Conservation (phyloP, 2,888 invertebrate genomes). For the Eledone cirrhosa region DNA sequence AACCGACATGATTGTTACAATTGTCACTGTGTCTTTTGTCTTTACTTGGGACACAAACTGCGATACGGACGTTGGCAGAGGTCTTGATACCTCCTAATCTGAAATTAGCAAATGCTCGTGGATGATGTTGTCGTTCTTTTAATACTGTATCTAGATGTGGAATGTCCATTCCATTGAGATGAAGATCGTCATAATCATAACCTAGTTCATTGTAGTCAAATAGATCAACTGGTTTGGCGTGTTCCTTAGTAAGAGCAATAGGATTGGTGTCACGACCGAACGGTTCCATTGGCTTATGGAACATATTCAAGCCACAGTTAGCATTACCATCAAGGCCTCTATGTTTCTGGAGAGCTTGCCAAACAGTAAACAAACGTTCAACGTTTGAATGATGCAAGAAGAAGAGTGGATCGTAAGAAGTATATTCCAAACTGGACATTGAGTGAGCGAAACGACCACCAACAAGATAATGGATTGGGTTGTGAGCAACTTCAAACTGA, state of each 20-base stretch:
- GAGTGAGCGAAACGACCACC: constrained; percentile 38
- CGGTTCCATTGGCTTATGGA: constrained; percentile 31
- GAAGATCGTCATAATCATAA: constrained; percentile 37
- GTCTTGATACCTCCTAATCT: constrained; percentile 36
- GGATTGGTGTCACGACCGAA: constrained; percentile 32
- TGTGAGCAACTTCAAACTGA: constrained; percentile 42
- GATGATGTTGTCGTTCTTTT: constrained; percentile 31
- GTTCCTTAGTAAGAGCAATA: constrained; percentile 19
- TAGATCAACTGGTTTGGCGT: constrained; percentile 23
- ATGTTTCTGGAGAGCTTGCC: constrained; percentile 37
- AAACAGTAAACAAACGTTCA: constrained; percentile 37
- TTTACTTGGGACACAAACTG: constrained; percentile 31
- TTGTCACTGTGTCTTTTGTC: constrained; percentile 28
- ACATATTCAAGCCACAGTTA: constrained; percentile 32
- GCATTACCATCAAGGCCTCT: constrained; percentile 32
- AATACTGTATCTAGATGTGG: constrained; percentile 32
- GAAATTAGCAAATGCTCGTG: constrained; percentile 36
- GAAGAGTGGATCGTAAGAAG: constrained; percentile 43
- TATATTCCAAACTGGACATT: constrained; percentile 40
- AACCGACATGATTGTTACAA: constrained; percentile 34
- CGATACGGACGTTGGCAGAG: constrained; percentile 37
- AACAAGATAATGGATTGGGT: constrained; percentile 41
- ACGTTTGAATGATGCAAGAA: constrained; percentile 43
- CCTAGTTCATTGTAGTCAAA: constrained; percentile 30
- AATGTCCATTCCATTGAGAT: constrained; percentile 35